These are phyloP conservation scores for Glaucopsyche alexis DNA, from an alignment of 2,888 invertebrate species.

Conservation along the genomic window DNA sequence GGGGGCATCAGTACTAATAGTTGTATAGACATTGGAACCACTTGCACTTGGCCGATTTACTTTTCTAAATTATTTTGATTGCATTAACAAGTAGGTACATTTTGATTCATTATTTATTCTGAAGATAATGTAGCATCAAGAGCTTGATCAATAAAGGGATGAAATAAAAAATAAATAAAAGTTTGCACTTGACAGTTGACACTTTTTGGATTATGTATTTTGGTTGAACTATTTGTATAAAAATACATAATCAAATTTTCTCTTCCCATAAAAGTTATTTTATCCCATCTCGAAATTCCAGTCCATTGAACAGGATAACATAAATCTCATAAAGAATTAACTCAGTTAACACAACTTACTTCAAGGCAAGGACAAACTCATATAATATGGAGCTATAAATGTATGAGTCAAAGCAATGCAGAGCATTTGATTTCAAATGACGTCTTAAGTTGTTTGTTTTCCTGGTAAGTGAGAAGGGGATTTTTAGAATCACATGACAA, in stretches of 20 bases:
- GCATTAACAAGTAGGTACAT: no score
- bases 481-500: constrained; percentile 31
- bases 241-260: constrained; percentile 1
- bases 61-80: no score
- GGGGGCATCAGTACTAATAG: no score
- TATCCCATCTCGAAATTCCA: not conserved
- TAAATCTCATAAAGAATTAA: constrained; percentile 1
- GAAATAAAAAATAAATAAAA: not conserved
- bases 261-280: not conserved
- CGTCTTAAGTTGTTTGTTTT: constrained; percentile 12
- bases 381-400: not conserved
- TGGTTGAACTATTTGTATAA: not conserved
- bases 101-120: no score
- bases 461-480: constrained; percentile 1
- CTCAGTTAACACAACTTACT: not conserved
- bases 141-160: no score
- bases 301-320: constrained; percentile 20
- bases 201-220: no score
- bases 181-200: not conserved
- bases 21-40: no score
- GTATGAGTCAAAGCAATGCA: not conserved
- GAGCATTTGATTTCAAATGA: constrained; percentile 1
- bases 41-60: no score
- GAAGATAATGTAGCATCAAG: no score
- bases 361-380: constrained; percentile 1